Evolutionary conservation across 2,113 vertebrate genomes (phyloP), one percentile per base, ranked within the genome.

Genomic region (Tachysurus fulvidraco): DNA sequence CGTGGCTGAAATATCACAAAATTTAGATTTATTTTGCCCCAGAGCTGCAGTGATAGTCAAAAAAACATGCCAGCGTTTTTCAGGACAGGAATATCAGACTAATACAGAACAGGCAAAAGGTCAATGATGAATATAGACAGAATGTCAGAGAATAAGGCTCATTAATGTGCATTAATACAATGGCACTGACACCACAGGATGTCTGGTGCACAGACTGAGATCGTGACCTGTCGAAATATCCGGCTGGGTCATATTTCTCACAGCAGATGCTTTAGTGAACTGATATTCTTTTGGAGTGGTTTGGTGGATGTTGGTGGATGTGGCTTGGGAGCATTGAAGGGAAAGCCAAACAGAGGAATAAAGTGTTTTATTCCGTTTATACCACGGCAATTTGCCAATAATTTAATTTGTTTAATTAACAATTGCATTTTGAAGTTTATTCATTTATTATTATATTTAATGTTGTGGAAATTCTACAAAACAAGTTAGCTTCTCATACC

Each of bases 91-190:
- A 54, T 19, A 54, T 28, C 73, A 11, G 76, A 17, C 23, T 54
- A 19, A 30, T 30, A 55, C 14, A 30, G 19, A 55, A 57, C n/a
- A 30, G 28, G 8, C 16, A 21, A 57, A 79, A 79, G 77, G 52
- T 57, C 52, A 79, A 54, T 36, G 17, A 79, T 79, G 57, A 79
- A 57, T 57, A 57, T 57, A 57, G 54, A 79, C n/a, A 13, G 77
- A 57, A 57, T 79, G 77, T n/a, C 73, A 76, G 12, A 76, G 46
- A 78, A 78, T 50, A 76, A 21, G 54, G 54, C 54, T 79, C 77
- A 79, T 79, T 57, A 79, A 79, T 57, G 28, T 17, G 30, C 25
- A 78, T 79, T 21, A 79, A 36, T 79, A 57, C 52, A 57, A 79
- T 21, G 17, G 17, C 14, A 57, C 54, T 0, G 52, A 79, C n/a